These are phyloP conservation scores for Octomys mimax DNA, from an alignment of 2,797 vertebrate genomes.

Conservation along the genomic window DNA sequence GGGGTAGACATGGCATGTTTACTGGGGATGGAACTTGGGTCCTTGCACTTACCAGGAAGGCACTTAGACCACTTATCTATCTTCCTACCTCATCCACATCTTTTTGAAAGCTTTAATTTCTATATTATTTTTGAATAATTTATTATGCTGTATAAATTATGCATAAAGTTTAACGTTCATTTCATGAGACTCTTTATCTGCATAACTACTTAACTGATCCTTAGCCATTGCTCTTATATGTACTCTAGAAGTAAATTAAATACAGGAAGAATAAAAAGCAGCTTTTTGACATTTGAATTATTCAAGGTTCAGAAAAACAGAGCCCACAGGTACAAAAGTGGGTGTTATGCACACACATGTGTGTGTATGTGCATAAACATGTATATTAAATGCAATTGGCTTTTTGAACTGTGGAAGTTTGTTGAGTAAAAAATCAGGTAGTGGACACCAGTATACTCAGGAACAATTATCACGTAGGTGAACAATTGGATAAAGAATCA, in stretches of 20 bases:
- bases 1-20: no score
- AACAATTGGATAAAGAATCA: neutral
- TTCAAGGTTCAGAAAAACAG: neutral
- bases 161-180: neutral
- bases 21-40: no score
- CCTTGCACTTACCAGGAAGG: no score
- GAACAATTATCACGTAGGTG: neutral
- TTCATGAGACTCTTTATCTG: neutral
- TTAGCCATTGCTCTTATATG: neutral
- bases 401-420: neutral
- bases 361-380: no score
- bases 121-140: neutral
- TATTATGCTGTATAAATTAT: neutral
- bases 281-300: neutral
- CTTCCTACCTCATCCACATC: rapidly evolving
- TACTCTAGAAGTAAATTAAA: neutral
- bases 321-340: neutral
- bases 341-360: no score
- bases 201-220: neutral
- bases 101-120: neutral
- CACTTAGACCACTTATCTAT: no score
- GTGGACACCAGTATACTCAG: neutral
- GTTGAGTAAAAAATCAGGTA: neutral
- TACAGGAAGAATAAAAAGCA: neutral
- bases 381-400: neutral